phyloP scores from a whole-genome alignment of 1,140 invertebrate species.

The Dolichoris vasculosae region DNA sequence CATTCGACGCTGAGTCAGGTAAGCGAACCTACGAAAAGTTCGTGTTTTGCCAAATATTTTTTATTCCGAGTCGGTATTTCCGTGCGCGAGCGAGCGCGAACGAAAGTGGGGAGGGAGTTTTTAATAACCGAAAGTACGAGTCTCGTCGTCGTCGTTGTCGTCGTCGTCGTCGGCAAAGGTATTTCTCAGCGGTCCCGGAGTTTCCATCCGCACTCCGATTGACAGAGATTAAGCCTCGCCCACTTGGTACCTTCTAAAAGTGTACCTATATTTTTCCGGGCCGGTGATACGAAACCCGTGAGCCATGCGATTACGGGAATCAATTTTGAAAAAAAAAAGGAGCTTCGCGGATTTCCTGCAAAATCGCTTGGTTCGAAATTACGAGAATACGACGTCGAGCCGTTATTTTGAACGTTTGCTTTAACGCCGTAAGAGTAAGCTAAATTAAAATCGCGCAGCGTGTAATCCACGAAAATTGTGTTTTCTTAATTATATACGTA shows the following conservation, averaged over 20 bases:
- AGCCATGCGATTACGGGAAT: background rate
- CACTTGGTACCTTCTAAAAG: constrained; percentile 36
- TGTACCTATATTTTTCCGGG: background rate
- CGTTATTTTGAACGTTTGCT: background rate
- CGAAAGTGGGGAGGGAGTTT: background rate
- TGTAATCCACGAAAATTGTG: background rate
- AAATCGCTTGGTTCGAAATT: background rate
- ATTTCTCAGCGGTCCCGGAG: constrained; percentile 41
- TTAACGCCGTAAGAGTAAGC: background rate
- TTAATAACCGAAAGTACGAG: constrained; percentile 45
- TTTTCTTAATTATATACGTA: background rate
- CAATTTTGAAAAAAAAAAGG: background rate
- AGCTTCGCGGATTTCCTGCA: background rate
- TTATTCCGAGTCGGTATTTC: too few relatives aligned
- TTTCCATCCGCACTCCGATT: constrained; percentile 56
- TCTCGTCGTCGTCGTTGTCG: background rate
- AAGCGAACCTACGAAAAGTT: background rate
- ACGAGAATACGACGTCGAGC: background rate
- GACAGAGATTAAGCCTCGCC: constrained; percentile 55
- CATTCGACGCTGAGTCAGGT: background rate
- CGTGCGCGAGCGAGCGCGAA: background rate
- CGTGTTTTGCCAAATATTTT: background rate
- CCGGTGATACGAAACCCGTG: background rate
- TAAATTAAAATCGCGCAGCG: too few relatives aligned
- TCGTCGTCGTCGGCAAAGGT: constrained; percentile 9